Percentiles rank a stretch among this genome's conserved stretches.
Evolutionary conservation across 2,797 vertebrate genomes (phyloP).

Genomic region (Peromyscus nudipes): DNA sequence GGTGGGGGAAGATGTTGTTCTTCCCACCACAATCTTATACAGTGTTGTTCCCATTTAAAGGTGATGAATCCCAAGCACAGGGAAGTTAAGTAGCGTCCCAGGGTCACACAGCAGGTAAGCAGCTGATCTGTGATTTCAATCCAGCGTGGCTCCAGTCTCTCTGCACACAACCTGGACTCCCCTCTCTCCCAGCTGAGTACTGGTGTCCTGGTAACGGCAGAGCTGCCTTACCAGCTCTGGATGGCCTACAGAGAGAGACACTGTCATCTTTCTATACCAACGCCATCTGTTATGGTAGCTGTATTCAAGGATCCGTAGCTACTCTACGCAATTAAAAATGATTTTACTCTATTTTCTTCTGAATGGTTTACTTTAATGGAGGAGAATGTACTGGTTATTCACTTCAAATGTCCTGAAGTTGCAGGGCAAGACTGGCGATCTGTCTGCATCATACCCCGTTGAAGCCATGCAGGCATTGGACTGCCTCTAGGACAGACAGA

Average conservation of each 20-base stretch:
- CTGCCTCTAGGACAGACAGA: background rate
- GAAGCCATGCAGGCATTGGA: background rate
- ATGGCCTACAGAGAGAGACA: background rate
- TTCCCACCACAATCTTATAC: background rate
- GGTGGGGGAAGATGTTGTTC: background rate
- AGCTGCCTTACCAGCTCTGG: too few relatives aligned
- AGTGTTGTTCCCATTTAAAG: background rate
- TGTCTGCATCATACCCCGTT: background rate
- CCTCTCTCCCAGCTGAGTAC: background rate
- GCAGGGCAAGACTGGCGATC: background rate
- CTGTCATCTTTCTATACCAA: background rate
- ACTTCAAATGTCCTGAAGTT: background rate
- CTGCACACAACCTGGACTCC: background rate
- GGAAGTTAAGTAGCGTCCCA: background rate
- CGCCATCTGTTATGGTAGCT: background rate
- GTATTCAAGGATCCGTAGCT: background rate
- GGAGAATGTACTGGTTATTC: background rate
- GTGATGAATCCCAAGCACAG: background rate
- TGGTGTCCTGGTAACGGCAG: background rate
- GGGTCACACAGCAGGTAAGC: background rate
- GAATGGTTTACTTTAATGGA: conserved; percentile 22
- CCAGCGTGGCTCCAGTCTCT: background rate
- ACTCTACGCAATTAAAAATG: conserved; percentile 3
- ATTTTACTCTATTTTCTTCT: conserved; percentile 14
- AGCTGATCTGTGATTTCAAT: background rate